These are phyloP conservation scores for Calephelis nemesis DNA, from an alignment of 1,140 invertebrate species.

Conservation along the genomic window DNA sequence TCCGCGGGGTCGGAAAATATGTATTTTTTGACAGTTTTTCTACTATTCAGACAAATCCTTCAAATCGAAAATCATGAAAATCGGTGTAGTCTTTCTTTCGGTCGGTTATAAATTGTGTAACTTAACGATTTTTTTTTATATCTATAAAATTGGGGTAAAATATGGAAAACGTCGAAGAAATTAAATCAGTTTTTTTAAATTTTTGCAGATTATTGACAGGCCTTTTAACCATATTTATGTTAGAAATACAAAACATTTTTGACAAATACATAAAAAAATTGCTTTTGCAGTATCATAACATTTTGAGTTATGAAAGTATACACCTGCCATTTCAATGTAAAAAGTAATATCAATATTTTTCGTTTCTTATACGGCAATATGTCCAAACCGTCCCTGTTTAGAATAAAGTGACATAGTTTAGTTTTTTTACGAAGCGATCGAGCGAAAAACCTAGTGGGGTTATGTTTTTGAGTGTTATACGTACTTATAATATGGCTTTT, in stretches of 20 bases:
- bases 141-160: too few relatives aligned
- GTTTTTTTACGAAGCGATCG: slow-evolving; percentile 14
- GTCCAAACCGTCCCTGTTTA: slow-evolving; percentile 6
- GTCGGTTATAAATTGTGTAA: too few relatives aligned
- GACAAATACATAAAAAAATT: not conserved
- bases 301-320: not conserved
- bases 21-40: too few relatives aligned
- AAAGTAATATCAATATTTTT: slow-evolving; percentile 1
- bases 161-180: not conserved
- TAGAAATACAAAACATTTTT: too few relatives aligned
- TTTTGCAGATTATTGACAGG: not conserved
- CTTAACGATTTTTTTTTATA: too few relatives aligned
- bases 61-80: too few relatives aligned
- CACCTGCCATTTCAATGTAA: not conserved
- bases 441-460: slow-evolving; percentile 5
- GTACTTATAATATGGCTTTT: too few relatives aligned
- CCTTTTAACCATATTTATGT: too few relatives aligned
- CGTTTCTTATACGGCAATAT: slow-evolving; percentile 2
- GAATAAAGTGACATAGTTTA: slow-evolving; percentile 13
- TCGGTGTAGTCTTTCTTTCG: too few relatives aligned
- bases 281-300: slow-evolving; percentile 5
- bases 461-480: not conserved
- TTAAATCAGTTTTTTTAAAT: not conserved
- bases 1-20: too few relatives aligned
- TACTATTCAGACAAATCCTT: too few relatives aligned